These are phyloP conservation scores for Rotaria magnacalcarata DNA, from an alignment of 2,888 invertebrate species.

Conservation along the genomic window DNA sequence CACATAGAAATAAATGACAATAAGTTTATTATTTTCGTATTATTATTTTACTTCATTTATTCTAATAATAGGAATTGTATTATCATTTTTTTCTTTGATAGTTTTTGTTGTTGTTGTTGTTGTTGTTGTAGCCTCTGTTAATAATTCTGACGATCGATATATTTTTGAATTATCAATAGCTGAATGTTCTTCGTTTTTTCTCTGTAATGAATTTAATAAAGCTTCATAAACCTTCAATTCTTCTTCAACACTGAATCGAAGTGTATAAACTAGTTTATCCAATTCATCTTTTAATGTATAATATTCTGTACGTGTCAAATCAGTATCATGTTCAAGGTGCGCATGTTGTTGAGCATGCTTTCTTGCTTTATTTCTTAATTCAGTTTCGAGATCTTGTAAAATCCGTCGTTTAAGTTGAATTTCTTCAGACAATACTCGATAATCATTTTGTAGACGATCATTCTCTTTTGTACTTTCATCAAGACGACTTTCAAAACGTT, in stretches of 20 bases:
- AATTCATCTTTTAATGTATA: constrained; percentile 28
- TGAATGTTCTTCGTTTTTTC: background rate
- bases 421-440: background rate
- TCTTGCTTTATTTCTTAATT: background rate
- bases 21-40: background rate
- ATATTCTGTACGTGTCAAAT: background rate
- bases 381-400: constrained; percentile 23
- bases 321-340: background rate
- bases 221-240: constrained; percentile 29
- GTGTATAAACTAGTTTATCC: constrained; percentile 18
- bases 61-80: background rate
- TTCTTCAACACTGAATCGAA: constrained; percentile 30
- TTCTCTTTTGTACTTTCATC: constrained; percentile 5
- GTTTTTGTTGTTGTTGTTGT: background rate
- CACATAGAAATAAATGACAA: background rate
- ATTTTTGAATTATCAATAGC: background rate
- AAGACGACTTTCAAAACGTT: constrained; percentile 7
- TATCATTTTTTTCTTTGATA: background rate
- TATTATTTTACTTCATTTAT: background rate
- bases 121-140: too few species aligned
- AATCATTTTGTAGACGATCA: constrained; percentile 8
- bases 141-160: background rate
- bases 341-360: background rate
- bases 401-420: constrained; percentile 10
- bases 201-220: constrained; percentile 21